Evolutionary conservation across 2,888 invertebrate species (phyloP).

Genomic region (Drosophila parthenogenetica): DNA sequence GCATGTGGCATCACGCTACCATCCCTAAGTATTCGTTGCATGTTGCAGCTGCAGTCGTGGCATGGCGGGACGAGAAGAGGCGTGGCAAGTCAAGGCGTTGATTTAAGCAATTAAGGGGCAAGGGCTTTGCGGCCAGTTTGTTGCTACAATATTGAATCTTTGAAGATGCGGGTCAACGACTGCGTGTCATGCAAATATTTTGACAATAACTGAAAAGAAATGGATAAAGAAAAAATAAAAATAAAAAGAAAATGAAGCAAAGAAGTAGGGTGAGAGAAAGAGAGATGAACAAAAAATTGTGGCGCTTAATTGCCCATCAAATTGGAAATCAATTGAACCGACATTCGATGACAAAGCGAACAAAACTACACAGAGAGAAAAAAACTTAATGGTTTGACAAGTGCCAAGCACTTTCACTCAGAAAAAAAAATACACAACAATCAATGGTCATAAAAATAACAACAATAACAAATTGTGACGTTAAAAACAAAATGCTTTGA

Average conservation of each 20-base stretch:
- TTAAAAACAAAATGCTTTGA: background rate
- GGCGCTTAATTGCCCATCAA: slow-evolving; percentile 40
- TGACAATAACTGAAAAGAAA: slow-evolving; percentile 20
- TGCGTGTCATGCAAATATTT: slow-evolving; percentile 56
- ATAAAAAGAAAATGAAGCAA: background rate
- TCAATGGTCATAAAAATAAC: background rate
- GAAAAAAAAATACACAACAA: background rate
- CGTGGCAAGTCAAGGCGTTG: slow-evolving; percentile 27
- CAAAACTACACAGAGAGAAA: slow-evolving; percentile 24
- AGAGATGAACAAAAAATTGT: background rate
- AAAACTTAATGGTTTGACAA: slow-evolving; percentile 3
- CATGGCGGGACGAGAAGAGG: background rate
- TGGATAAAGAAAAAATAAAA: no score
- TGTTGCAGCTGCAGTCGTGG: slow-evolving; percentile 25
- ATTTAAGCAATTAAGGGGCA: slow-evolving; percentile 61
- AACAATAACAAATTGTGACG: background rate
- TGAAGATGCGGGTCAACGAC: slow-evolving; percentile 66
- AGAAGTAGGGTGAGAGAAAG: background rate
- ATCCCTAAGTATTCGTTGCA: slow-evolving; percentile 13
- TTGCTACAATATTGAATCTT: slow-evolving; percentile 9
- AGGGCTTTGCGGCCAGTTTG: slow-evolving; percentile 36
- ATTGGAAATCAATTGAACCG: slow-evolving; percentile 55
- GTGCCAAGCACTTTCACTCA: slow-evolving; percentile 29
- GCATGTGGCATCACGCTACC: background rate
- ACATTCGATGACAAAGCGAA: slow-evolving; percentile 35